phyloP scores from a whole-genome alignment of 2,888 invertebrate species.

The Eutolmus rufibarbis region DNA sequence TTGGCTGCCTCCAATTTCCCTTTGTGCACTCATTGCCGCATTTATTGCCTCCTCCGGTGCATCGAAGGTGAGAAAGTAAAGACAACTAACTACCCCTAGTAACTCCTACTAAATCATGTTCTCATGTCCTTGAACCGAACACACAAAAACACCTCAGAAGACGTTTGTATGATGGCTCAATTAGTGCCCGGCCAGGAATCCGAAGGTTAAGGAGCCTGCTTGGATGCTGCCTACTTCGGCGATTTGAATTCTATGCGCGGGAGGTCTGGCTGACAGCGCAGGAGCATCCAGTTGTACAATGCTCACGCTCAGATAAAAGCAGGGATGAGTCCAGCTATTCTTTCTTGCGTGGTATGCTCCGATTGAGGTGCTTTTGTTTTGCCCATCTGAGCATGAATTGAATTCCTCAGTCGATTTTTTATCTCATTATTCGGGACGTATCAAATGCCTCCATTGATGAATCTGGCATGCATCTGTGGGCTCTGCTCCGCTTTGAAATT shows the following conservation, averaged over 20 bases:
- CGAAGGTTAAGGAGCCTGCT: constrained; percentile 22
- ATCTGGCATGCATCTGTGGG: not conserved
- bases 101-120: constrained; percentile 41
- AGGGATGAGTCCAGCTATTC: constrained; percentile 21
- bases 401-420: constrained; percentile 26
- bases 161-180: constrained; percentile 32
- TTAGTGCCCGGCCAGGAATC: constrained; percentile 20
- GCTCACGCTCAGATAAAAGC: not conserved
- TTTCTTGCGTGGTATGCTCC: constrained; percentile 14
- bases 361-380: constrained; percentile 33
- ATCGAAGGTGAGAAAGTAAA: constrained; percentile 39
- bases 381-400: constrained; percentile 15
- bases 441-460: constrained; percentile 27
- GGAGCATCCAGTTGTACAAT: not conserved
- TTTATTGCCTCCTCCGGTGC: constrained; percentile 16
- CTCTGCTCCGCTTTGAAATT: not conserved
- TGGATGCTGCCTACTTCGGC: not conserved
- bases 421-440: not conserved
- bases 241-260: constrained; percentile 24
- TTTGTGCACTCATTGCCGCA: constrained; percentile 32
- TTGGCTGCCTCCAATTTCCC: not conserved
- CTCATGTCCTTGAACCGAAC: constrained; percentile 36
- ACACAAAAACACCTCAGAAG: constrained; percentile 29
- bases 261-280: constrained; percentile 32
- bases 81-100: constrained; percentile 40